Base-by-base conservation (phyloP, 1,140 invertebrate genomes). In the Planococcus citri region DNA sequence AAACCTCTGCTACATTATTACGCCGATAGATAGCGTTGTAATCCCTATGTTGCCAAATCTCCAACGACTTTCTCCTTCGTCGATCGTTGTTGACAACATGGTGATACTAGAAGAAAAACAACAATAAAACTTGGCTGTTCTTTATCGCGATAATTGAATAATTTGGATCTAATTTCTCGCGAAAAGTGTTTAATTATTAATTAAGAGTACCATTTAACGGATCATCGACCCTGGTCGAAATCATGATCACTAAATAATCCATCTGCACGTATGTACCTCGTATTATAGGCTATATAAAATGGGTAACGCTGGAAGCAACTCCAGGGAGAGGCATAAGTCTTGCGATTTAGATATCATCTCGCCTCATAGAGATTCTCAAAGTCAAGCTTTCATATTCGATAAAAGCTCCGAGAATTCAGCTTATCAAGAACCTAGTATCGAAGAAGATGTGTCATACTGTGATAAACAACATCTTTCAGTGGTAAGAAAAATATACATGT, bases 301-400 rank as follows among this genome's bases (percentile, higher is more conserved):
- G 60, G 60, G 60, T 6, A 64, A 64, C 24, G 60, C 60, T 24
- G 60, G 60, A 64, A 64, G 60, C 24, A 64, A 64, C 60, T 3
- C 60, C 20, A 24, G 60, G 25, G 60, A 64, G 20, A 24, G 60
- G 25, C 60, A 64, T 64, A 64, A 64, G 17, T 64, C 60, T 4
- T 64, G 60, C 25, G 60, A 64, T 25, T 27, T 64, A 27, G 71
- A 25, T 21, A 87, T 87, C 10, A 83, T 85, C 21, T 88, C 88
- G 0, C 87, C 87, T 38, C 80, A 79, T 24, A 89, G 87, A 75
- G 89, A 91, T 75, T 88, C 72, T 21, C 73, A 72, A 38, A 71
- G 87, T 64, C 88, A 90, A 79, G 90, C 88, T 58, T 92, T 93
- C 80, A 83, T 86, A 37, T 93, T 93, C 79, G 90, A 92, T 76